Base-by-base conservation (phyloP, 2,888 invertebrate genomes). In the Ophion ellenae region DNA sequence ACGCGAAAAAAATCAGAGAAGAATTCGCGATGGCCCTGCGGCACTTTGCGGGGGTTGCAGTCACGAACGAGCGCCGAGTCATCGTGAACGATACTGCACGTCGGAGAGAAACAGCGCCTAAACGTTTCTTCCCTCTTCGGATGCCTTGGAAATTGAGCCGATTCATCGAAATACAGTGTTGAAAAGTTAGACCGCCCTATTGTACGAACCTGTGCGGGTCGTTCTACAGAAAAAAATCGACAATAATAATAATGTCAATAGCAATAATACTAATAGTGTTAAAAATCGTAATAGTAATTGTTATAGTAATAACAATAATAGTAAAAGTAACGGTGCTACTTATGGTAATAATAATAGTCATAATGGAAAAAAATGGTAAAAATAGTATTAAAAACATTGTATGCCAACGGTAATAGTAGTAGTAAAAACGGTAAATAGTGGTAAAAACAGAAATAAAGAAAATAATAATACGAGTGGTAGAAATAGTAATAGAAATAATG, bases 111-210 rank as follows among this genome's bases (percentile, higher is more conserved):
- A 85, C 83, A 66, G 76, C 73, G 59, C 64, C 81, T 85, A 89
- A 89, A 87, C 86, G 88, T 81, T 83, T 82, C 64, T 14, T 10
- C 57, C n/a, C 63, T 20, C 53, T 75, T 57, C 73, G 86, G 81
- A 89, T 89, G 83, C 89, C 82, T 86, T 77, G 59, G 69, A 89
- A 90, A 90, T 90, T 89, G 88, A 87, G 76, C 87, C 87, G 88
- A 89, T 90, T 90, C 90, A 89, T 89, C 88, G 89, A 89, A 90
- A 89, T 89, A 84, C 87, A 88, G 85, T 36, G 79, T 74, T 36
- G 61, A 59, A 63, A 63, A 24, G 24, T 57, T 61, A 69, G 45
- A 70, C 3, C 45, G 4, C 66, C 47, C 17, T 53, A 4, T 61
- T 69, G 59, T 3, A 69, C n/a, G 77, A 24, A 17, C 0, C 20